Base-by-base conservation (phyloP, 2,113 vertebrate species). In the Tachysurus vachellii region DNA sequence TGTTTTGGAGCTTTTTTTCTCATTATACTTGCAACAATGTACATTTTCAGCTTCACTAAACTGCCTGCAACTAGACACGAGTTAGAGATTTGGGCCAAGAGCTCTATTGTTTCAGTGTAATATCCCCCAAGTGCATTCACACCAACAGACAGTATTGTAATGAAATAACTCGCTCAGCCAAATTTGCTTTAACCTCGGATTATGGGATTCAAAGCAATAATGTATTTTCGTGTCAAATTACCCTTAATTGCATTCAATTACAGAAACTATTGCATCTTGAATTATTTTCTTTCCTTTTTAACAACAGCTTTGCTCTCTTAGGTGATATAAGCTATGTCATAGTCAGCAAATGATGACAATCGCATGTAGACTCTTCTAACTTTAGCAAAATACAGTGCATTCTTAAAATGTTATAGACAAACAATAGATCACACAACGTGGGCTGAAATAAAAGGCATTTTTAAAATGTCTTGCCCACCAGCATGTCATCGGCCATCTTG, bases 11-110 rank as follows among this genome's bases (percentile, higher is more conserved):
- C 77, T 53, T 75, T 89, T 89, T 64, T 23, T 71, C 19, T 80
- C n/a, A 50, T 79, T 79, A 70, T 70, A 42, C 56, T 86, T 71
- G 36, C 23, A 86, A 79, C 70, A 80, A 75, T 87, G n/a, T 84
- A 44, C 23, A 54, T 82, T 59, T 59, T 42, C 42, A 76, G 59
- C 59, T 82, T 61, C 53, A 82, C 7, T 77, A 47, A 44, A 50
- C 44, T 57, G 44, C 12, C 21, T 76, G 36, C 31, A 84, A 88
- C 64, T 77, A 70, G 44, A 80, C 73, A 57, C 11, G 59, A 59
- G 44, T 53, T 68, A 42, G 28, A 70, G 53, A 9, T 54, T 76
- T 62, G 13, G 44, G 70, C 86, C 47, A 80, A 50, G 57, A 76
- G 73, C 36, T 68, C 62, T 79, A 28, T 84, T 87, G 54, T 84